Percentiles rank a stretch among this genome's conserved stretches.
Evolutionary conservation across 2,113 vertebrate species (phyloP).

Genomic region (Phyllostomus discolor): DNA sequence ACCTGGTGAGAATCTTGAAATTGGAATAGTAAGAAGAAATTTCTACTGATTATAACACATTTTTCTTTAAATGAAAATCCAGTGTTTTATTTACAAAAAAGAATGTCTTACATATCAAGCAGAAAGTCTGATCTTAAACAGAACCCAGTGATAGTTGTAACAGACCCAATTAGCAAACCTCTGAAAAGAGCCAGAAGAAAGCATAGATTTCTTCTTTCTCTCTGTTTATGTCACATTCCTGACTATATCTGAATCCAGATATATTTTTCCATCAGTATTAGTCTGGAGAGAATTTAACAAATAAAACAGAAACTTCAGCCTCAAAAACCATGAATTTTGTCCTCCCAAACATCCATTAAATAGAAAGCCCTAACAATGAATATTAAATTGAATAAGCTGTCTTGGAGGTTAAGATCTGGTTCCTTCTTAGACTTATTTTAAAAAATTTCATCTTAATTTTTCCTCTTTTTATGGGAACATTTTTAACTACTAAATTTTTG

Average conservation of each 20-base stretch:
- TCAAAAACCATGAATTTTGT: neutral
- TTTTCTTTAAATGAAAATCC: slow-evolving; percentile 62
- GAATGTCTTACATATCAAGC: slow-evolving; percentile 37
- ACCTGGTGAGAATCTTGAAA: neutral
- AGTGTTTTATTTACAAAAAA: slow-evolving; percentile 52
- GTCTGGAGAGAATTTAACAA: neutral
- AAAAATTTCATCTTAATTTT: neutral
- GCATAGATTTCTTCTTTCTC: neutral
- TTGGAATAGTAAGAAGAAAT: slow-evolving; percentile 4
- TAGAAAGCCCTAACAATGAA: slow-evolving; percentile 27
- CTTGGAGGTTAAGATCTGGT: neutral
- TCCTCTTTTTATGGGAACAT: neutral
- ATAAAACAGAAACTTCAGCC: neutral
- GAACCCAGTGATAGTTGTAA: slow-evolving; percentile 39
- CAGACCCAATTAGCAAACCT: slow-evolving; percentile 65
- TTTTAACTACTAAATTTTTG: neutral
- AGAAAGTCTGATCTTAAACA: slow-evolving; percentile 53
- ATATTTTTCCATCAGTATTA: slow-evolving; percentile 35
- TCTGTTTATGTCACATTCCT: slow-evolving; percentile 37
- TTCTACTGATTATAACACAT: slow-evolving; percentile 15
- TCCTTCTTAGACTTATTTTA: neutral
- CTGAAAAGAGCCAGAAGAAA: slow-evolving; percentile 56
- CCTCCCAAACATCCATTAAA: neutral
- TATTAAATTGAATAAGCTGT: neutral
- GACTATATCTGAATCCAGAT: slow-evolving; percentile 45